Evolutionary conservation across 2,113 vertebrate species (phyloP), one percentile per base, ranked within the genome.

Genomic region (Plestiodon gilberti): DNA sequence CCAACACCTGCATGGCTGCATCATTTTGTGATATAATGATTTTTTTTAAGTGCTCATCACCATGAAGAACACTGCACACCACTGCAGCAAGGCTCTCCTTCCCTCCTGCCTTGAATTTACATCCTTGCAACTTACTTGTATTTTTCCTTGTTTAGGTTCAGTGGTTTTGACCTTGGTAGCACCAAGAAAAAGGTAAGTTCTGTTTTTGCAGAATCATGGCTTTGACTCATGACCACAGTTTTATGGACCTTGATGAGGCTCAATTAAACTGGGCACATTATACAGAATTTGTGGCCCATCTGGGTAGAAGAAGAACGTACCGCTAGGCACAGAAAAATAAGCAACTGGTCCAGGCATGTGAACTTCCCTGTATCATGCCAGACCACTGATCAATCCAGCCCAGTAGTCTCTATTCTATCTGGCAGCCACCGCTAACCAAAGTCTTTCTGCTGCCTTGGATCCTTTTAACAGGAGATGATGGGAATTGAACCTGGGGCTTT

Each of bases 71-170:
- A 65, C 10, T 30, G 15, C 52, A 71, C 18, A n/a, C 62, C 38
- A 30, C 33, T 28, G 55, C 20, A 73, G 14, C 18, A 65, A 78
- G 35, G 1, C 17, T 17, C 35, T 73, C 65, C 25, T 3, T 0
- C 0, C 59, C 17, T 22, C 55, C 69, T 57, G 3, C 71, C 0
- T 0, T 18, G 52, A 69, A 0, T 0, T 38, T 57, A 0, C 30
- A 61, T 87, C 67, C 67, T 84, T 43, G 20, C 40, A 15, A 22
- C 43, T n/a, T 64, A 7, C 1, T 28, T 14, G 40, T 52, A 35
- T 43, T 7, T 82, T 25, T 73, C 35, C 25, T 81, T 62, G 38
- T 75, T 82, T 79, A 84, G 69, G n/a, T 57, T 33, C 71, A 33
- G 10, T 82, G 71, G 23, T 78, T 11, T 38, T 57, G 38, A 65